These are phyloP conservation scores for Chaetodon auriga DNA, from an alignment of 2,113 vertebrate species.

Conservation along the genomic window DNA sequence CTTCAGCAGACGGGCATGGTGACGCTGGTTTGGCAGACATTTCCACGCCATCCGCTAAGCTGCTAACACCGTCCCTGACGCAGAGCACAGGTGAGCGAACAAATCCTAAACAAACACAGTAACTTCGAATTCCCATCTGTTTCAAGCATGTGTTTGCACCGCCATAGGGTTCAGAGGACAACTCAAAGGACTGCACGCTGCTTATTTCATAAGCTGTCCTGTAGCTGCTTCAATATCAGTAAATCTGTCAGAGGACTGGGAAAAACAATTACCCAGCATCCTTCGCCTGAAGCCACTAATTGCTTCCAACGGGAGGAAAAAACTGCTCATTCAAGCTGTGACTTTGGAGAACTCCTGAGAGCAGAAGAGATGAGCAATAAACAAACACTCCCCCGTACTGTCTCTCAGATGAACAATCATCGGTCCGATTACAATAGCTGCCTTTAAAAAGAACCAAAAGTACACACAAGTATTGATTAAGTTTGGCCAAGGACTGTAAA, in stretches of 20 bases:
- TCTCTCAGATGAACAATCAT: conserved; percentile 5
- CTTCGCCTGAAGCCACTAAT: conserved; percentile 62
- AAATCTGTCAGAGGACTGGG: conserved; percentile 42
- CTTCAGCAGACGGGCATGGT: conserved; percentile 10
- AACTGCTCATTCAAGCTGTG: conserved; percentile 37
- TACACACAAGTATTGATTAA: neutral
- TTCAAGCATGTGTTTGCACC: conserved; percentile 2
- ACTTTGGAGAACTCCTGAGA: conserved; percentile 19
- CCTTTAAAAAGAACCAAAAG: conserved; percentile 3
- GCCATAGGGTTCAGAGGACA: neutral
- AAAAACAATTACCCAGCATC: conserved; percentile 39
- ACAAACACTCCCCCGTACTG: conserved; percentile 1
- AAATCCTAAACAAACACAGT: conserved; percentile 16
- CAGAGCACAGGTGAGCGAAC: conserved; percentile 69
- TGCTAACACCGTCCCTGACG: conserved; percentile 21
- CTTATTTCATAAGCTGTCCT: conserved; percentile 20
- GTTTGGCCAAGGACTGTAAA: neutral
- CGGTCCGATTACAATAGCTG: conserved; percentile 2
- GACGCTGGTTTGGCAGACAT: conserved; percentile 29
- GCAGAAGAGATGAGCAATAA: conserved; percentile 17
- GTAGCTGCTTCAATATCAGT: conserved; percentile 24
- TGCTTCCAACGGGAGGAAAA: conserved; percentile 64
- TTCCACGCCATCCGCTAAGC: conserved; percentile 30
- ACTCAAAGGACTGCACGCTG: neutral
- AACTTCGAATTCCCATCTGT: neutral